Percentiles rank a stretch among this genome's conserved stretches.
Conservation (phyloP, 2,113 vertebrate species). For the Hippopotamus amphibius region DNA sequence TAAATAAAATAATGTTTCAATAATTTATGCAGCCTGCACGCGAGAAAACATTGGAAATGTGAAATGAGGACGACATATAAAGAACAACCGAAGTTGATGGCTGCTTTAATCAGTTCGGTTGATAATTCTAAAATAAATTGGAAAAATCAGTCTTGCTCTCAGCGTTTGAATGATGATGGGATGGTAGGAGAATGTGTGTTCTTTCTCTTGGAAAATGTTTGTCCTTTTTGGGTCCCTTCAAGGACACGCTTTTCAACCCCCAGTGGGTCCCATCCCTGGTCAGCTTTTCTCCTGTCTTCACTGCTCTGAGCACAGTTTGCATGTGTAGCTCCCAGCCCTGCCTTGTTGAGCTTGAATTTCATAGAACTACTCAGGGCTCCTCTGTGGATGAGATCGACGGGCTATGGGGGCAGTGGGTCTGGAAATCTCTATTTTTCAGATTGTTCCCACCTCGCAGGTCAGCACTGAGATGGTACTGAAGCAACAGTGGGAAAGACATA, state of each 20-base stretch:
- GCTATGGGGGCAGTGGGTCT: fast-evolving
- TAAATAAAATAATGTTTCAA: constrained; percentile 87
- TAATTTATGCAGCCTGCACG: constrained; percentile 83
- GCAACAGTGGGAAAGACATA: fast-evolving
- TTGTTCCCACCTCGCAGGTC: fast-evolving
- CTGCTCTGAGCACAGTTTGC: fast-evolving
- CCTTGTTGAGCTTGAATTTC: fast-evolving
- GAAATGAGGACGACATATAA: constrained; percentile 72
- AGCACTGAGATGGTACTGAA: not conserved
- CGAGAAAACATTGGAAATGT: constrained; percentile 78
- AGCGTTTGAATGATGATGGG: constrained; percentile 55
- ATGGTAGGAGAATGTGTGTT: not conserved
- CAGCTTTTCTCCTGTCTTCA: not conserved
- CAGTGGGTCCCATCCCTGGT: fast-evolving
- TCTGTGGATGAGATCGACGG: fast-evolving
- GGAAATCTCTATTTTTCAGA: not conserved
- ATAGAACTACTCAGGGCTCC: too few species aligned
- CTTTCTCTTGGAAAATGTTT: constrained; percentile 53
- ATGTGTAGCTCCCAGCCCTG: fast-evolving
- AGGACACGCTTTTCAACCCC: not conserved
- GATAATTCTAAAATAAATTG: constrained; percentile 85
- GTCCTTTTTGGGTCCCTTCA: not conserved
- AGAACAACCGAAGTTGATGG: constrained; percentile 80
- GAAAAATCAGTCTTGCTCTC: constrained; percentile 77
- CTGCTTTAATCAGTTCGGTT: constrained; percentile 82